These are phyloP conservation scores for Aplocera efformata DNA, from an alignment of 2,888 invertebrate genomes.

Conservation along the genomic window DNA sequence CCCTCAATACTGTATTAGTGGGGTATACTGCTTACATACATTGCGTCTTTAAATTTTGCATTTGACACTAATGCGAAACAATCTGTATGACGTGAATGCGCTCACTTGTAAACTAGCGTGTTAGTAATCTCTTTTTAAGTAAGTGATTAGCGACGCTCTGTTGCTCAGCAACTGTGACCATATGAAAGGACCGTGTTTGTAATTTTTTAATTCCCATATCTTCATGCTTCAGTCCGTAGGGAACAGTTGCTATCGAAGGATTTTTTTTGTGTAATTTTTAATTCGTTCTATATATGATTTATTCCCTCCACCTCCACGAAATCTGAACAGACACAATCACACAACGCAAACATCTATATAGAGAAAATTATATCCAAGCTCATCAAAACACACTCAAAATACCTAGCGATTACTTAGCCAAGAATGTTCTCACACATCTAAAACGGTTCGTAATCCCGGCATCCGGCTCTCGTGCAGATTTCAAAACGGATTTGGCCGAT, in stretches of 20 bases:
- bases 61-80: background rate
- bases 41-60: too few relatives aligned
- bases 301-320: too few relatives aligned
- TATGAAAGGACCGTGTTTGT: slow-evolving; percentile 10
- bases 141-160: slow-evolving; percentile 18
- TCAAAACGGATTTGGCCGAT: slow-evolving; percentile 30
- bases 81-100: slow-evolving; percentile 16
- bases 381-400: too few relatives aligned
- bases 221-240: slow-evolving; percentile 8
- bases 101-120: slow-evolving; percentile 14
- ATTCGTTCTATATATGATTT: too few relatives aligned
- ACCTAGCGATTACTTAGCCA: too few relatives aligned
- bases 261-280: too few relatives aligned
- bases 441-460: slow-evolving; percentile 2
- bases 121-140: slow-evolving; percentile 17
- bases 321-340: too few relatives aligned
- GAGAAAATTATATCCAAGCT: too few relatives aligned
- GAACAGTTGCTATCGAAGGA: too few relatives aligned
- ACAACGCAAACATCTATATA: too few relatives aligned
- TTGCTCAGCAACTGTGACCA: slow-evolving; percentile 9
- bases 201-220: slow-evolving; percentile 7
- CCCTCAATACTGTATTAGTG: too few relatives aligned
- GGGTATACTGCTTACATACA: too few relatives aligned
- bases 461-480: slow-evolving; percentile 24
- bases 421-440: slow-evolving; percentile 15